Evolutionary conservation across 2,113 vertebrate genomes (phyloP).

Genomic region (Equus quagga): DNA sequence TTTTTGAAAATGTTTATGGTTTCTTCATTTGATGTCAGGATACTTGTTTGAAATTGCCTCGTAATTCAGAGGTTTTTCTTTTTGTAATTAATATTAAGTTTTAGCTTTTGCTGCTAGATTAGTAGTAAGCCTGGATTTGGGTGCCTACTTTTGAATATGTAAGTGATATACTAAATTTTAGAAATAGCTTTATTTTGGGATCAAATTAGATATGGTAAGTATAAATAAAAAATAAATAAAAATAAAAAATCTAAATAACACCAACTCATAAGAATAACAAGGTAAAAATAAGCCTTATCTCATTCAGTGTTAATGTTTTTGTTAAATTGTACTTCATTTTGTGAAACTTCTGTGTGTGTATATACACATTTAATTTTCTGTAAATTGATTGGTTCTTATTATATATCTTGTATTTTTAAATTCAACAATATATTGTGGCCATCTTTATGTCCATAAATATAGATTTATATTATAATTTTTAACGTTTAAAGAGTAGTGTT

Average conservation of each 20-base stretch:
- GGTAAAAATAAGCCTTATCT: neutral
- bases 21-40: constrained; percentile 67
- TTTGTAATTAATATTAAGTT: constrained; percentile 58
- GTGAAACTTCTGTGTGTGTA: neutral
- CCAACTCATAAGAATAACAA: constrained; percentile 16
- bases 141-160: constrained; percentile 57
- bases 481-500: neutral
- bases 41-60: constrained; percentile 71
- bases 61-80: constrained; percentile 39
- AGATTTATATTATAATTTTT: constrained; percentile 33
- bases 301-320: constrained; percentile 54
- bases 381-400: constrained; percentile 39
- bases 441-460: constrained; percentile 23
- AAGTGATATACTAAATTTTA: constrained; percentile 47
- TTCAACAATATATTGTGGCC: constrained; percentile 3
- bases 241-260: constrained; percentile 21
- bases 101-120: constrained; percentile 58
- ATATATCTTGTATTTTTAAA: neutral
- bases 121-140: neutral
- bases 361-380: constrained; percentile 30
- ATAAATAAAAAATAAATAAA: too few relatives aligned
- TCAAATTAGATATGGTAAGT: constrained; percentile 6
- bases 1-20: constrained; percentile 66
- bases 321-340: constrained; percentile 34
- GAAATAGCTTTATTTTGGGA: constrained; percentile 45